phyloP scores from a whole-genome alignment of 2,888 invertebrate species.

The Clistopyga incitator region DNA sequence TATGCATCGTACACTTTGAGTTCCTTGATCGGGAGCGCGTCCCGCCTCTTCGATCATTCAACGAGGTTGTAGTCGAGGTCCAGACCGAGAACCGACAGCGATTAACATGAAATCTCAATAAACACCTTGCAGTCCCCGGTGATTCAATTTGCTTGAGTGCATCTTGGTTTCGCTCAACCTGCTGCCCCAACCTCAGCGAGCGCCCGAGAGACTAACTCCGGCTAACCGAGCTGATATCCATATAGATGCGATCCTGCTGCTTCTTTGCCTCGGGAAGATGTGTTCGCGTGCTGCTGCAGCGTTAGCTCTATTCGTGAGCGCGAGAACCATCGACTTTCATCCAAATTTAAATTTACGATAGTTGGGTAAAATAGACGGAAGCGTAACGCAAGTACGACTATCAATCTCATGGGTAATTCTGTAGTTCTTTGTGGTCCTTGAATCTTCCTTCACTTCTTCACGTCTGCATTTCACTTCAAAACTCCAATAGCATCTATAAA shows the following conservation, averaged over 20 bases:
- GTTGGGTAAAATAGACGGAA: constrained; percentile 71
- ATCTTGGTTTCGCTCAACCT: constrained; percentile 34
- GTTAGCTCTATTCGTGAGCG: constrained; percentile 15
- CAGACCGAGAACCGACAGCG: constrained; percentile 48
- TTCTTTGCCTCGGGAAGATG: constrained; percentile 70
- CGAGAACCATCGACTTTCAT: constrained; percentile 71
- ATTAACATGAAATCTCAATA: constrained; percentile 79
- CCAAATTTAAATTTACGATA: constrained; percentile 76
- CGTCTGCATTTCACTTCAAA: background rate
- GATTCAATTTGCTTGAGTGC: constrained; percentile 77
- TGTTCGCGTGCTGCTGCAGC: constrained; percentile 61
- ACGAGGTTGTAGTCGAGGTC: constrained; percentile 25
- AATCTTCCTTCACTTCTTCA: background rate
- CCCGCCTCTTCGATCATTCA: constrained; percentile 56
- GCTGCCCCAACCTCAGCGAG: background rate
- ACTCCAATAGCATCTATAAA: background rate
- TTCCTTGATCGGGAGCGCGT: constrained; percentile 27
- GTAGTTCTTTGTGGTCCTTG: background rate
- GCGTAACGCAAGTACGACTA: constrained; percentile 31
- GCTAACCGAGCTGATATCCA: constrained; percentile 72
- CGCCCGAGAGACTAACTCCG: constrained; percentile 9
- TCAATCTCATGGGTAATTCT: background rate
- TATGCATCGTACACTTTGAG: constrained; percentile 14
- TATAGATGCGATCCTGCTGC: constrained; percentile 71
- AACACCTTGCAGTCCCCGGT: constrained; percentile 76